Conservation (phyloP, 1,140 invertebrate species). For the Euschistus heros region DNA sequence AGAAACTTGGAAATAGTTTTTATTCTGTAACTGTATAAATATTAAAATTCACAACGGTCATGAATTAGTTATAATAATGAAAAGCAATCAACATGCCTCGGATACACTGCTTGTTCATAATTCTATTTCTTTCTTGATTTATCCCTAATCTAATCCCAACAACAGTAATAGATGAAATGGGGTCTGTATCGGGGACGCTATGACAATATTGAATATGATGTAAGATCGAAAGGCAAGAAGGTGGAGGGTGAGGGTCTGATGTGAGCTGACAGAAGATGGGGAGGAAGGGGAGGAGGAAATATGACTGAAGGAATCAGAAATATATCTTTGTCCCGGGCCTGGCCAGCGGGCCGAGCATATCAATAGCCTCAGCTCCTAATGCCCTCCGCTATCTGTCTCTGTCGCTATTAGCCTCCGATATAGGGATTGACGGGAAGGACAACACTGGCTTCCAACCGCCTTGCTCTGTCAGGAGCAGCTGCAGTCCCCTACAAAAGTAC, state of each 20-base stretch:
- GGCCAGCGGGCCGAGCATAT: neutral
- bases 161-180: no score
- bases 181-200: no score
- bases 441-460: neutral
- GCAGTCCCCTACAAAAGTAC: neutral
- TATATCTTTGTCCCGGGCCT: conserved; percentile 3
- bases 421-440: neutral
- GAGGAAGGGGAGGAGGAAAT: neutral
- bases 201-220: neutral
- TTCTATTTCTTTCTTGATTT: no score
- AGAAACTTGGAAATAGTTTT: no score
- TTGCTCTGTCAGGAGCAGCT: neutral
- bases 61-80: no score
- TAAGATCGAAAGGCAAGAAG: neutral
- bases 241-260: neutral
- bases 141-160: no score
- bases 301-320: conserved; percentile 11
- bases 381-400: conserved; percentile 4
- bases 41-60: no score
- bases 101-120: no score
- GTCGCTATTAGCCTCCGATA: conserved; percentile 4
- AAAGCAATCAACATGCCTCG: no score
- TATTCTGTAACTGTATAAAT: no score
- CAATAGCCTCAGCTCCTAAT: neutral
- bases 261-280: neutral